phyloP scores from a whole-genome alignment of 2,888 invertebrate genomes.

The Aricia artaxerxes region DNA sequence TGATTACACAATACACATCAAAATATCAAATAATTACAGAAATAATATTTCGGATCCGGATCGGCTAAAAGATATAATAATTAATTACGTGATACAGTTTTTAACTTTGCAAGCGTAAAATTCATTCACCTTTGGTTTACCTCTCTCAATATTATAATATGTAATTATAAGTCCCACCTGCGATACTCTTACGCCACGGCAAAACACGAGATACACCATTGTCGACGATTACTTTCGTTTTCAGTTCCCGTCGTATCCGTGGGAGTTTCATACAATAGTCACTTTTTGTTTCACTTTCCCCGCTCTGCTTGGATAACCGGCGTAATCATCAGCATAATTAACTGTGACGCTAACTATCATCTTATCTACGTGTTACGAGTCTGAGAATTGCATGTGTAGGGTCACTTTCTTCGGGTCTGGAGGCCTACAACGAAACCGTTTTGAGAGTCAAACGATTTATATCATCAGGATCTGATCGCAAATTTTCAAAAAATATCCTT shows the following conservation, averaged over 20 bases:
- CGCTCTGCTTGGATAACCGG: constrained; percentile 59
- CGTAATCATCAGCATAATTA: constrained; percentile 46
- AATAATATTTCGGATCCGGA: too few relatives aligned
- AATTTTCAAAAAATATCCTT: too few relatives aligned
- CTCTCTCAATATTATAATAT: background rate
- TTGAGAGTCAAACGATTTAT: background rate
- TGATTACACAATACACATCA: too few relatives aligned
- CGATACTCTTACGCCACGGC: constrained; percentile 44
- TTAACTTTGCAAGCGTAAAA: background rate
- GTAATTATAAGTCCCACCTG: constrained; percentile 35
- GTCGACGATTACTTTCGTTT: constrained; percentile 65
- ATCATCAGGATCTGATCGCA: too few relatives aligned
- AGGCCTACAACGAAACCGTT: background rate
- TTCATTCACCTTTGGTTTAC: background rate
- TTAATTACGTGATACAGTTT: background rate
- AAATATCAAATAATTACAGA: too few relatives aligned
- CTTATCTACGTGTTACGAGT: constrained; percentile 9
- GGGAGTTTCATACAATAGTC: constrained; percentile 70
- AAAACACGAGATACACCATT: constrained; percentile 48
- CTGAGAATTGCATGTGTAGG: background rate
- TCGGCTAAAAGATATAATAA: too few relatives aligned
- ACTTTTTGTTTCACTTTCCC: constrained; percentile 75
- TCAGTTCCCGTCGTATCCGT: constrained; percentile 76
- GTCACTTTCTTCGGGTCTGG: background rate
- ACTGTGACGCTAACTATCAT: constrained; percentile 2